Evolutionary conservation across 1,140 invertebrate genomes (phyloP).

Genomic region (Helicoverpa zea): DNA sequence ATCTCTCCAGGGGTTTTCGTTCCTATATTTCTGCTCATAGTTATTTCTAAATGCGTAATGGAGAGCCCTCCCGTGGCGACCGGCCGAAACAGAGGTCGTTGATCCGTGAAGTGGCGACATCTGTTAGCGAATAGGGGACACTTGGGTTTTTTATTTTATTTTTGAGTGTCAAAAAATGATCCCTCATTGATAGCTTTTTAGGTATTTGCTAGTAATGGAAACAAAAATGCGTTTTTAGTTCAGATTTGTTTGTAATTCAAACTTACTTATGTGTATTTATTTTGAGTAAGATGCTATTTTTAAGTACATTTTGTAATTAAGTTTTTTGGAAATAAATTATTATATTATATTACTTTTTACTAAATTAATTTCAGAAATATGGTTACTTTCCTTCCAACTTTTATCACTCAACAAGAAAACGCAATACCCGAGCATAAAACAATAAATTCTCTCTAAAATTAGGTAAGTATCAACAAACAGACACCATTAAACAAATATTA

Average conservation of each 20-base stretch:
- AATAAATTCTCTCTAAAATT: neutral
- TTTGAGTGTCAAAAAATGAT: too few relatives aligned
- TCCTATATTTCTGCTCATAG: neutral
- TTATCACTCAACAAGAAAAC: neutral
- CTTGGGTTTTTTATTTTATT: neutral
- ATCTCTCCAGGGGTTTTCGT: slow-evolving; percentile 22
- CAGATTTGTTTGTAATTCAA: too few relatives aligned
- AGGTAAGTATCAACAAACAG: neutral
- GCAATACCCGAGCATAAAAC: neutral
- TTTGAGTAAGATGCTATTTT: too few relatives aligned
- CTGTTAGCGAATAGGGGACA: slow-evolving; percentile 36
- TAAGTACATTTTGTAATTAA: too few relatives aligned
- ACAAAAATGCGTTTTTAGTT: too few relatives aligned
- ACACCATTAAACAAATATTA: slow-evolving; percentile 19
- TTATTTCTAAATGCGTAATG: slow-evolving; percentile 31
- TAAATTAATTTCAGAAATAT: too few relatives aligned
- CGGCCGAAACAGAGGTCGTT: slow-evolving; percentile 32
- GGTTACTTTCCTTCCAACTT: neutral
- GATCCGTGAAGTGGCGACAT: slow-evolving; percentile 41
- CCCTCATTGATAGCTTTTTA: too few relatives aligned
- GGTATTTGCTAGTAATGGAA: too few relatives aligned
- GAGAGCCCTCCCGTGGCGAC: slow-evolving; percentile 48
- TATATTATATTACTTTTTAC: too few relatives aligned
- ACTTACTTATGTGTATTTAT: too few relatives aligned
- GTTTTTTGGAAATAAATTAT: too few relatives aligned